A percentile compares a stretch with the other conserved stretches of the same genome.
These are phyloP conservation scores for Ahaetulla prasina DNA, from an alignment of 2,113 vertebrate species.

Conservation along the genomic window DNA sequence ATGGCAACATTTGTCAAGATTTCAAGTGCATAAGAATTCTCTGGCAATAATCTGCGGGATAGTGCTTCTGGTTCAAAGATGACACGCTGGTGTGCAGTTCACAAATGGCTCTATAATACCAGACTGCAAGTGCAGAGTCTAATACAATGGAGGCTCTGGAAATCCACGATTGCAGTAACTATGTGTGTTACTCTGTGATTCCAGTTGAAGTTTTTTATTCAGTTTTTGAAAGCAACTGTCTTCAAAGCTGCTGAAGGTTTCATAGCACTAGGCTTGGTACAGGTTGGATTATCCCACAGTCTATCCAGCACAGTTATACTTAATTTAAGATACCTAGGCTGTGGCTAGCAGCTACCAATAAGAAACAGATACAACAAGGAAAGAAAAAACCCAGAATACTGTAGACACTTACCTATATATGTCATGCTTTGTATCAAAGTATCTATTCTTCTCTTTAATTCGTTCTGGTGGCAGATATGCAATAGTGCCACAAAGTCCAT, in stretches of 20 bases:
- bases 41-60: background rate
- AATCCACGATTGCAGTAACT: background rate
- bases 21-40: background rate
- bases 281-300: background rate
- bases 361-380: background rate
- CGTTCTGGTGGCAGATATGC: constrained; percentile 95
- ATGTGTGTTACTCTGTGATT: background rate
- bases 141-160: background rate
- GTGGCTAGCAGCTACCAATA: background rate
- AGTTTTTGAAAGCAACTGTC: background rate
- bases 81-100: background rate
- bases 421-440: constrained; percentile 94
- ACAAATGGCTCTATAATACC: background rate
- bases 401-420: constrained; percentile 85
- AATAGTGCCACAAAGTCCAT: constrained; percentile 93
- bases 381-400: background rate
- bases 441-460: constrained; percentile 89
- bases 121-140: background rate
- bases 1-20: background rate
- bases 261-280: background rate
- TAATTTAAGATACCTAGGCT: background rate
- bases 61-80: background rate
- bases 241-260: background rate
- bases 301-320: background rate
- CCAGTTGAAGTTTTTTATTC: background rate